phyloP scores from a whole-genome alignment of 2,797 vertebrate species.

The Psittacula echo region DNA sequence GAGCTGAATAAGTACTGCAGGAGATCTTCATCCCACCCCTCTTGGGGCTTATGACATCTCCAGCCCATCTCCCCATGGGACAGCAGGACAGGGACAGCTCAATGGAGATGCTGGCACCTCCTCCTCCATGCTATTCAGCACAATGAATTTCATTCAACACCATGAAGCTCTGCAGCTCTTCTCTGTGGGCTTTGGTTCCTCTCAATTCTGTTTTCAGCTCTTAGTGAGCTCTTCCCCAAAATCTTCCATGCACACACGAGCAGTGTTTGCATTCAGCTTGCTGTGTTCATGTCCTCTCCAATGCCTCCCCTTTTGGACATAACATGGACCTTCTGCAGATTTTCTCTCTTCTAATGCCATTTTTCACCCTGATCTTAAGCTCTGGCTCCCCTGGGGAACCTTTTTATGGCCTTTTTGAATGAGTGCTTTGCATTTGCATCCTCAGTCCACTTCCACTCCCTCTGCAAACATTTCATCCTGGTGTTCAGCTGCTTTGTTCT shows the following conservation, averaged over 20 bases:
- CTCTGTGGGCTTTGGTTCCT: not conserved
- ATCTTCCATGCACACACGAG: rapidly evolving
- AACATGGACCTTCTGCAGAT: not conserved
- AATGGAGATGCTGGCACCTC: not conserved
- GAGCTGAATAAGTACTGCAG: not conserved
- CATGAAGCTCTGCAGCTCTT: not conserved
- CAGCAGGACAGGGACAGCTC: not conserved
- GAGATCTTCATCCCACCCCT: not conserved
- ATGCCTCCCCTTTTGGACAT: rapidly evolving
- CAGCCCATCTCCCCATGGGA: not conserved
- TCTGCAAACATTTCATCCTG: not conserved
- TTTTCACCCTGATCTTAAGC: not conserved
- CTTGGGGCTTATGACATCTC: not conserved
- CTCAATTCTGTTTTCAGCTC: not conserved
- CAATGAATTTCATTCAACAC: not conserved
- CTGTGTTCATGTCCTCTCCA: rapidly evolving
- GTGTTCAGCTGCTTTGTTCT: not conserved
- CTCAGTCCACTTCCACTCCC: not conserved
- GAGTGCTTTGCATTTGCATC: not conserved
- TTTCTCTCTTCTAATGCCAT: not conserved
- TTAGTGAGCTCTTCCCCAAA: not conserved
- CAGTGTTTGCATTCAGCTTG: not conserved
- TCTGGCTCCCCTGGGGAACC: not conserved
- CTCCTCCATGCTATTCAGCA: not conserved
- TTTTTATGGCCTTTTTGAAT: not conserved